Percentiles rank a stretch among this genome's conserved stretches.
Conservation (phyloP, 2,797 vertebrate species). For the Brachyrhaphis roseni region DNA sequence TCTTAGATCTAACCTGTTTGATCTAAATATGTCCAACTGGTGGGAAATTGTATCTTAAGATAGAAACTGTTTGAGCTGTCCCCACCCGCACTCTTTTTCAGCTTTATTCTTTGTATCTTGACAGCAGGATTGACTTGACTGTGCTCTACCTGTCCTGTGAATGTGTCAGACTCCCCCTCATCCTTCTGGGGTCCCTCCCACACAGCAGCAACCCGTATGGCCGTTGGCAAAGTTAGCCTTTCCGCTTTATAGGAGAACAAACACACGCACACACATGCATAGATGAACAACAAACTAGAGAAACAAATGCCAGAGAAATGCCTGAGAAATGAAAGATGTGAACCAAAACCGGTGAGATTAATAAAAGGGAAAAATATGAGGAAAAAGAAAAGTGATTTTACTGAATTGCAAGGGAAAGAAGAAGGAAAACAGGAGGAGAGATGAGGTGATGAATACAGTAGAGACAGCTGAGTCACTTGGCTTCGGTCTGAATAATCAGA, state of each 20-base stretch:
- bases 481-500: conserved; percentile 75
- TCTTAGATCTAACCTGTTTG: not conserved
- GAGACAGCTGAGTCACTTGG: conserved; percentile 77
- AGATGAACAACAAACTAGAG: not conserved
- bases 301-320: conserved; percentile 6
- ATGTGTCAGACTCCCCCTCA: conserved; percentile 60
- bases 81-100: conserved; percentile 42
- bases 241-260: conserved; percentile 33
- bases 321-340: conserved; percentile 13
- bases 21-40: conserved; percentile 63
- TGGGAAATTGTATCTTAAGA: conserved; percentile 56
- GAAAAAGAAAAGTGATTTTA: conserved; percentile 16
- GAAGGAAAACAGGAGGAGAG: conserved; percentile 27
- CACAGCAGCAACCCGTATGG: conserved; percentile 61
- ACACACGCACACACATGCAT: not conserved
- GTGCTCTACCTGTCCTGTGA: conserved; percentile 64
- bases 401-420: conserved; percentile 24
- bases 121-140: conserved; percentile 56
- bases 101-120: conserved; percentile 58
- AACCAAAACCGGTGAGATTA: conserved; percentile 40
- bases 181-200: conserved; percentile 62
- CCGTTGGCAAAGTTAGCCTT: conserved; percentile 62
- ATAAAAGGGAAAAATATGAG: conserved; percentile 27
- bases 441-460: conserved; percentile 69
- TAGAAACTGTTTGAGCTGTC: conserved; percentile 52